phyloP scores from a whole-genome alignment of 2,888 invertebrate genomes.

The Brachyopa scutellaris region DNA sequence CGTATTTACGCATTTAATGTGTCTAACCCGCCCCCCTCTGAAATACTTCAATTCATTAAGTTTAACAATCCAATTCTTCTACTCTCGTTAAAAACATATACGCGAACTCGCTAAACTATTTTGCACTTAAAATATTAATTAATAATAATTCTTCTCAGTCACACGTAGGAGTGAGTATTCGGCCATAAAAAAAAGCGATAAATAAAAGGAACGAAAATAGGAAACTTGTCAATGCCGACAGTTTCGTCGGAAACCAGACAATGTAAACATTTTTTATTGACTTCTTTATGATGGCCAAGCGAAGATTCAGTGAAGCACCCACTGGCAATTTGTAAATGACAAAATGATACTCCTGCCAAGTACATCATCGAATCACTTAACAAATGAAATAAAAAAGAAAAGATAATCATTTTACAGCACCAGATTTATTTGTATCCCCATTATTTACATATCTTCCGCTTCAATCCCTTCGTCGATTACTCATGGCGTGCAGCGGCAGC shows the following conservation, averaged over 20 bases:
- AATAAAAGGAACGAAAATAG: too few relatives aligned
- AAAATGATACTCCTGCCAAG: conserved; percentile 61
- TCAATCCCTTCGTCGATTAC: conserved; percentile 53
- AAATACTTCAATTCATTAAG: conserved; percentile 38
- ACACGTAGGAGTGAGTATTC: conserved; percentile 45
- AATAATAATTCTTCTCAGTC: conserved; percentile 21
- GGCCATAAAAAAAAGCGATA: too few relatives aligned
- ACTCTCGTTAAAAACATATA: conserved; percentile 33
- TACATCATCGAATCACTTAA: conserved; percentile 56
- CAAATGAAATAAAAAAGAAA: conserved; percentile 21
- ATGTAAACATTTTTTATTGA: conserved; percentile 15
- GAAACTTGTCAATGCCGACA: neutral
- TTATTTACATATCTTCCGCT: conserved; percentile 57
- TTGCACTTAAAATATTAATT: conserved; percentile 61
- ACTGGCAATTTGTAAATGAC: conserved; percentile 63
- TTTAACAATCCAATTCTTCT: conserved; percentile 46
- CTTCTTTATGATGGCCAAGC: conserved; percentile 1
- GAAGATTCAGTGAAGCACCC: conserved; percentile 34
- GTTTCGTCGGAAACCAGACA: conserved; percentile 24
- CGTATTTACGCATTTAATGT: too few relatives aligned
- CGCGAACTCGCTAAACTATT: conserved; percentile 42
- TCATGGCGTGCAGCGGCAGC: conserved; percentile 27
- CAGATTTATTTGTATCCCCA: conserved; percentile 60
- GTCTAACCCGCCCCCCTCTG: neutral
- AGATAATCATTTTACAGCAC: conserved; percentile 39